phyloP scores from a whole-genome alignment of 2,797 vertebrate species.

The Valencia hispanica region DNA sequence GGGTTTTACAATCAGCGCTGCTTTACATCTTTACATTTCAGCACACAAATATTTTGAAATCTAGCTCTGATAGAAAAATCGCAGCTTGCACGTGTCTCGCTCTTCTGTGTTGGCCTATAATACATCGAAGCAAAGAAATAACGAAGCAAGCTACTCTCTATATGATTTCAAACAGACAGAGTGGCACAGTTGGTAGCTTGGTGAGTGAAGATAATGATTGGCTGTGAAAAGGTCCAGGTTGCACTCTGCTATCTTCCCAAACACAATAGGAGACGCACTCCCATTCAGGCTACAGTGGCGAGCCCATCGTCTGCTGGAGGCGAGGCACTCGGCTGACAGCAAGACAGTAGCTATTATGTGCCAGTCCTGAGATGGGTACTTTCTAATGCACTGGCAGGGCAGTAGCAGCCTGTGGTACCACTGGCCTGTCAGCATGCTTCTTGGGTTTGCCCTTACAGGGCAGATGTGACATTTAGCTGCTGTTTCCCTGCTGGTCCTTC shows the following conservation, averaged over 20 bases:
- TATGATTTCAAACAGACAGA: conserved; percentile 25
- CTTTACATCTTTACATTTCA: conserved; percentile 14
- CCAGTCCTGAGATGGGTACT: conserved; percentile 41
- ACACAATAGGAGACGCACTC: conserved; percentile 38
- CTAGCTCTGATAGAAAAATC: conserved; percentile 16
- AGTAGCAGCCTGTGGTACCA: conserved; percentile 45
- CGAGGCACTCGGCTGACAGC: conserved; percentile 41
- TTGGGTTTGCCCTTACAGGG: conserved; percentile 34
- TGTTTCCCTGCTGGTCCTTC: conserved; percentile 52
- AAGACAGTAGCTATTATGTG: conserved; percentile 68
- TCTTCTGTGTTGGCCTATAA: conserved; percentile 28
- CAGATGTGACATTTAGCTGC: conserved; percentile 75
- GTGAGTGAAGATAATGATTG: conserved; percentile 14
- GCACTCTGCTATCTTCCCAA: conserved; percentile 46
- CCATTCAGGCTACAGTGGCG: conserved; percentile 16
- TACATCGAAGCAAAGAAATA: conserved; percentile 18
- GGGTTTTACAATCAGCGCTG: conserved; percentile 5
- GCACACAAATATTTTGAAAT: conserved; percentile 26
- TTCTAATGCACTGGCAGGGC: conserved; percentile 60
- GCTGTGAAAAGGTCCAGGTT: conserved; percentile 36
- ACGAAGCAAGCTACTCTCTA: conserved; percentile 18
- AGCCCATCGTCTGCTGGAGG: conserved; percentile 52
- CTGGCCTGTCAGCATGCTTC: conserved; percentile 46
- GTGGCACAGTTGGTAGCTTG: conserved; percentile 12
- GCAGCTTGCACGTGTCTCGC: conserved; percentile 14